Evolutionary conservation across 2,113 vertebrate species (phyloP), one percentile per base, ranked within the genome.

Genomic region (Ptilonorhynchus violaceus): DNA sequence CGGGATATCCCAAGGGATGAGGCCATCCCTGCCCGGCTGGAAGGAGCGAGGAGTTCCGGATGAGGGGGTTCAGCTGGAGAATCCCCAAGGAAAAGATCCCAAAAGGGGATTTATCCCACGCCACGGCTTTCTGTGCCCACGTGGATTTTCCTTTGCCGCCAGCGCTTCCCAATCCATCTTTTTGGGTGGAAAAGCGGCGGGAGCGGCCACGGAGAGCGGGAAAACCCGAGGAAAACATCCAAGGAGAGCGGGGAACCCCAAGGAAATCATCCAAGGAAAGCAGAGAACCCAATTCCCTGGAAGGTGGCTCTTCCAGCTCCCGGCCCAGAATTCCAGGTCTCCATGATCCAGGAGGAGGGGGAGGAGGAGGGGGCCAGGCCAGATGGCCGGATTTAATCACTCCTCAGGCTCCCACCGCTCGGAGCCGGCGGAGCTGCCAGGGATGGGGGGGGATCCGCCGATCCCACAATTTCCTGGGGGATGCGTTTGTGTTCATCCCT

Each of bases 301-400:
- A 41, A 55, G 35, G 41, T 0, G 2, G 39, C 31, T 89, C 67
- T 21, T 33, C 33, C 20, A 20, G 15, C 8, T 82, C 33, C 37
- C 10, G 33, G 10, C 41, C 37, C 10, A 87, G 56, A 55, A 88
- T 59, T 56, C 25, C 50, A 25, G 8, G 12, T 53, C 14, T 53
- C 42, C 10, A 24, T 23, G 20, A 58, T 3, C 7, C 15, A 53
- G 35, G 42, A 80, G 30, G 56, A 86, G 41, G 41, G 89, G 47
- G 35, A 84, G 70, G 41, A 91, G 91, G 27, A 74, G 70, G 46
- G 31, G 50, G 44, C 7, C 67, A 66, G 77, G 80, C 90, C 95
- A 96, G 94, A 94, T 96, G 96, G 91, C n/a, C 15, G 3, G 14
- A 55, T 91, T 96, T 89, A 96, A 97, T 96, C 86, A 93, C 55